Conservation (phyloP, 2,888 invertebrate genomes). For the Anticlea derivata region DNA sequence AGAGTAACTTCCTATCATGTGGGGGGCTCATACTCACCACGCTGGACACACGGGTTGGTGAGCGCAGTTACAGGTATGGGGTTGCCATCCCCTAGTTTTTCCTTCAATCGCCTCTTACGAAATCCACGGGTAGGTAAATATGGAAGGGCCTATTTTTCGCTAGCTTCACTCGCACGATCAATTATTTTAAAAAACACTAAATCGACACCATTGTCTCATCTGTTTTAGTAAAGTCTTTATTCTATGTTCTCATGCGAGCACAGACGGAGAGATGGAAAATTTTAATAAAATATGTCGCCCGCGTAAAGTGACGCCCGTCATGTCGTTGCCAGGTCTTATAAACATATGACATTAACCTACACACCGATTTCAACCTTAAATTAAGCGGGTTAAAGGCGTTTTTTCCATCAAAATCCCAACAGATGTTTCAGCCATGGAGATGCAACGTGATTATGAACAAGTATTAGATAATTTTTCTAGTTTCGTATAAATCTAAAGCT, state of each 20-base stretch:
- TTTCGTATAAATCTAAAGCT: background rate
- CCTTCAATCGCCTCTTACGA: too few relatives aligned
- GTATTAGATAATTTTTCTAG: conserved; percentile 14
- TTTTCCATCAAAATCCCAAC: background rate
- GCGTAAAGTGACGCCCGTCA: conserved; percentile 64
- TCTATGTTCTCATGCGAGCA: conserved; percentile 8
- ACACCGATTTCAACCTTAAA: conserved; percentile 30
- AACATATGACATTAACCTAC: conserved; percentile 47
- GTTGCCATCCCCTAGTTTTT: too few relatives aligned
- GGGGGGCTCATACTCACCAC: too few relatives aligned
- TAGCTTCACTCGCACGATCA: too few relatives aligned
- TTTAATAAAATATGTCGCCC: conserved; percentile 74
- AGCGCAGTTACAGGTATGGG: too few relatives aligned
- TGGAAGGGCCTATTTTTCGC: too few relatives aligned
- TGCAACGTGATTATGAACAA: conserved; percentile 60
- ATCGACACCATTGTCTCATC: conserved; percentile 4
- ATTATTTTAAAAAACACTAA: too few relatives aligned
- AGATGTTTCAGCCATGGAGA: conserved; percentile 43
- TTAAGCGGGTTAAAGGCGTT: background rate
- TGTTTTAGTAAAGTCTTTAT: background rate
- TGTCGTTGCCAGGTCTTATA: conserved; percentile 62
- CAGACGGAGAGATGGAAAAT: conserved; percentile 60
- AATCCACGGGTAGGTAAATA: too few relatives aligned
- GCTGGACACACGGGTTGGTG: too few relatives aligned
- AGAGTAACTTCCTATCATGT: too few relatives aligned